Conservation (phyloP, 2,888 invertebrate species). For the Danaus chrysippus region DNA sequence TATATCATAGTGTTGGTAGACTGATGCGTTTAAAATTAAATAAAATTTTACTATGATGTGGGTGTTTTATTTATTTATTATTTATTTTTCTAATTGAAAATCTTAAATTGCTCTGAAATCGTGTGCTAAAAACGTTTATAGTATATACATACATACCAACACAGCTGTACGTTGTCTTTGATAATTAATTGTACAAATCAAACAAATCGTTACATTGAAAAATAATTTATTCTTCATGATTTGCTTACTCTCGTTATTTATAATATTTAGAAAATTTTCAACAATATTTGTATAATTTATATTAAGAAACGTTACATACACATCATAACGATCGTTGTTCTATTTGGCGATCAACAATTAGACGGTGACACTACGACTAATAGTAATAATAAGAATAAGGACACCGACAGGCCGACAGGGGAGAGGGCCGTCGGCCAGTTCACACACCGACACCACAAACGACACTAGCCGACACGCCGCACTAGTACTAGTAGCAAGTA, state of each 20-base stretch:
- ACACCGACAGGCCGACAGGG: constrained; percentile 6
- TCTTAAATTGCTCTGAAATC: no score
- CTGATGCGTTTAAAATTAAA: constrained; percentile 10
- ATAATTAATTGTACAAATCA: constrained; percentile 39
- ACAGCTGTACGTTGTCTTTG: no score
- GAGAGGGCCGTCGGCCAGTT: not conserved
- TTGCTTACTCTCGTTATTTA: constrained; percentile 68
- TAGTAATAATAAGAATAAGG: constrained; percentile 32
- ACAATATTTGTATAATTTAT: constrained; percentile 77
- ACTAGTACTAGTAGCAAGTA: constrained; percentile 34
- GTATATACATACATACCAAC: no score
- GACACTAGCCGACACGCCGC: constrained; percentile 3
- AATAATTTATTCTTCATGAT: constrained; percentile 77
- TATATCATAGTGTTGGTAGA: not conserved
- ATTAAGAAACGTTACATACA: constrained; percentile 72
- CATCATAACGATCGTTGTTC: constrained; percentile 72
- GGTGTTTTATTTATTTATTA: constrained; percentile 35
- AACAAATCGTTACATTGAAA: constrained; percentile 68
- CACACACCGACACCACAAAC: not conserved
- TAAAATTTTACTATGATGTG: constrained; percentile 32
- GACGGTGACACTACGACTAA: constrained; percentile 57
- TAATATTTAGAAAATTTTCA: constrained; percentile 77
- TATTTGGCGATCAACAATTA: constrained; percentile 77
- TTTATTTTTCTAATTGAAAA: not conserved
- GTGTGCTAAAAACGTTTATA: no score